These are phyloP conservation scores for Byasa hedistus DNA, from an alignment of 2,888 invertebrate species.

Conservation along the genomic window DNA sequence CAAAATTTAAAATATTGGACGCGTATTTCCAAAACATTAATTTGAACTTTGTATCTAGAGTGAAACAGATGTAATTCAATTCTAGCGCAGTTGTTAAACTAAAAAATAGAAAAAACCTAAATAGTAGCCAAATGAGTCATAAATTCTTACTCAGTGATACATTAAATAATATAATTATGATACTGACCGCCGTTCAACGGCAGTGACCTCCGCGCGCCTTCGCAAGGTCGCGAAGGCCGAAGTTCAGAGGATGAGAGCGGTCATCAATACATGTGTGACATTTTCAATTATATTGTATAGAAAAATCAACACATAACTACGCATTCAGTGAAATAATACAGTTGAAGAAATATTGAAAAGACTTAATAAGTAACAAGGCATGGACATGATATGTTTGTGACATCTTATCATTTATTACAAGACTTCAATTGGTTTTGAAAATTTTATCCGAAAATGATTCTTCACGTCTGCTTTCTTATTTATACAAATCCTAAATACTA, in stretches of 20 bases:
- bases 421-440: too few species aligned
- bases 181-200: conserved; percentile 13
- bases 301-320: neutral
- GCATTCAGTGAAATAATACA: neutral
- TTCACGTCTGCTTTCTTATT: too few species aligned
- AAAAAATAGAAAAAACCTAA: conserved; percentile 10
- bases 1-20: too few species aligned
- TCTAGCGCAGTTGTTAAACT: neutral
- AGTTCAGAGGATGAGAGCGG: conserved; percentile 8
- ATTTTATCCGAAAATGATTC: too few species aligned
- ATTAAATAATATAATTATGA: conserved; percentile 20
- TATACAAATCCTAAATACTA: too few species aligned
- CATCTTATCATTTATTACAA: too few species aligned
- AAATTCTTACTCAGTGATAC: conserved; percentile 13
- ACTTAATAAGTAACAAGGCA: too few species aligned
- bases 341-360: too few species aligned
- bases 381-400: too few species aligned
- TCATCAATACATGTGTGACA: neutral
- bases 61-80: conserved; percentile 20
- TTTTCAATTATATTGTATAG: conserved; percentile 1
- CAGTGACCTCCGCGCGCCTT: conserved; percentile 28
- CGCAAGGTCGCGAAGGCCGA: conserved; percentile 27
- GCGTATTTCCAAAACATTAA: too few species aligned
- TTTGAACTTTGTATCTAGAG: neutral
- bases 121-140: conserved; percentile 24